phyloP scores from a whole-genome alignment of 2,888 invertebrate species.

The Noctua janthina region DNA sequence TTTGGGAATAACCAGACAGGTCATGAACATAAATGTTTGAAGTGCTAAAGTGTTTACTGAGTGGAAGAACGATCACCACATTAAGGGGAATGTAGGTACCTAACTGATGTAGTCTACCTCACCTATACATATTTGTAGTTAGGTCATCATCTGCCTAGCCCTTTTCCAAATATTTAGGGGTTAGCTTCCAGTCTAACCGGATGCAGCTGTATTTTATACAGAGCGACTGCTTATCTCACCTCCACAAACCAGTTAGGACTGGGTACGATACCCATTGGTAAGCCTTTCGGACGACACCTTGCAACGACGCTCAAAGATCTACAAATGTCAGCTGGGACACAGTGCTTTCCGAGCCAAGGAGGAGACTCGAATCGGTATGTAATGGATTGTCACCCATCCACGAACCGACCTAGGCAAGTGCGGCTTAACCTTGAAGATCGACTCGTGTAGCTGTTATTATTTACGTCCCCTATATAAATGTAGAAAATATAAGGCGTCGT shows the following conservation, averaged over 20 bases:
- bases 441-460: not conserved
- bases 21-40: slow-evolving; percentile 35
- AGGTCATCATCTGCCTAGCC: not conserved
- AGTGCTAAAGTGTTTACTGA: slow-evolving; percentile 26
- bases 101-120: not conserved
- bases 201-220: not conserved
- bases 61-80: slow-evolving; percentile 35
- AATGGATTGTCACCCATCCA: not conserved
- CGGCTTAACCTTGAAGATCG: not conserved
- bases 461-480: too few relatives aligned
- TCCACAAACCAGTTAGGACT: not conserved
- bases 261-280: not conserved
- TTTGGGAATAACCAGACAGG: slow-evolving; percentile 46
- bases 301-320: not conserved
- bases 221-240: not conserved
- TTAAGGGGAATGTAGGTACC: slow-evolving; percentile 22
- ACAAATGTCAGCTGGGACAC: not conserved
- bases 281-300: not conserved
- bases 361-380: not conserved
- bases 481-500: too few relatives aligned
- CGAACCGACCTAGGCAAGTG: not conserved
- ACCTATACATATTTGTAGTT: not conserved
- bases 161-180: not conserved
- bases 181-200: not conserved
- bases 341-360: not conserved